phyloP scores from a whole-genome alignment of 2,797 vertebrate genomes.

The Buphagus erythrorhynchus region DNA sequence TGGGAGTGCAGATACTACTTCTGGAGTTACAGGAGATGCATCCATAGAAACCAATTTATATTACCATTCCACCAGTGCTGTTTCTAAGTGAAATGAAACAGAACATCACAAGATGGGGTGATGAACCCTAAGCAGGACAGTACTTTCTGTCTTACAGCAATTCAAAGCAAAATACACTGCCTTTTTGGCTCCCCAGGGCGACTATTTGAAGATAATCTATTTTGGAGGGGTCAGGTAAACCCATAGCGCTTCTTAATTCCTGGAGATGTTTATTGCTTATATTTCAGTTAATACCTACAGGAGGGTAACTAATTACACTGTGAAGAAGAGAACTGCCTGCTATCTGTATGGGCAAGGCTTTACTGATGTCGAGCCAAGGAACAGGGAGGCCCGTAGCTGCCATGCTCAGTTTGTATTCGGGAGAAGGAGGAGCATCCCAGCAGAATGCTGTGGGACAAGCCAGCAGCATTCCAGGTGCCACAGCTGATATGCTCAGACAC shows the following conservation, averaged over 20 bases:
- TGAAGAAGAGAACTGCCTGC: not conserved
- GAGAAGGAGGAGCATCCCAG: not conserved
- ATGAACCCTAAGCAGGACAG: not conserved
- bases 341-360: not conserved
- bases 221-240: not conserved
- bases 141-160: not conserved
- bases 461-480: not conserved
- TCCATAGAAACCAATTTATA: not conserved
- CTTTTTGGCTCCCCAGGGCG: not conserved
- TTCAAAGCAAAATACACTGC: not conserved
- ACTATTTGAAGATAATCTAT: not conserved
- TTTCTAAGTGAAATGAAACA: not conserved
- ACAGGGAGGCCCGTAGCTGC: accelerated
- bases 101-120: not conserved
- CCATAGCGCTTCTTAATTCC: not conserved
- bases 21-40: not conserved
- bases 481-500: not conserved
- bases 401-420: not conserved
- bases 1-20: not conserved
- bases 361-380: not conserved
- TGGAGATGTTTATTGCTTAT: not conserved
- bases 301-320: not conserved
- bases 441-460: not conserved
- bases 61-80: not conserved
- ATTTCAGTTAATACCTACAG: not conserved